Base-by-base conservation (phyloP, 2,888 invertebrate genomes). In the Epinotia brunnichana region DNA sequence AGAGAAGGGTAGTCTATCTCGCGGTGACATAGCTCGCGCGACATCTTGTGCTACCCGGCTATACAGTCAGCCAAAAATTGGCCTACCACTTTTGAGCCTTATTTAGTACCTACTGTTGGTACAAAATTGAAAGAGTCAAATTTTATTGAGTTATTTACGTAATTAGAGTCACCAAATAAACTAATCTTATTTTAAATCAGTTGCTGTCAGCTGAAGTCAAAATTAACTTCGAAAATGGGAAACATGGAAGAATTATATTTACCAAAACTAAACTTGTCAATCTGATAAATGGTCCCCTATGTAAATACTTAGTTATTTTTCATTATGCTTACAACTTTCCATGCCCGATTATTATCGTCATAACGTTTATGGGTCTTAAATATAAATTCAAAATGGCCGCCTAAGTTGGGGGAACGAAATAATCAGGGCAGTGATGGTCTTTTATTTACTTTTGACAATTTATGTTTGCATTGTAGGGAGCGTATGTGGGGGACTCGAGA, bases 361-460 rank as follows among this genome's bases (percentile, higher is more conserved):
- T 83, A 82, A 84, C 82, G 83, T 81, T 81, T 78, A 78, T 76
- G 74, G 74, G 70, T 74, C 70, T 78, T 64, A 81, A 81, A 81
- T 82, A 83, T 74, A 83, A 81, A 82, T 80, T 76, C 87, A 92
- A 92, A 87, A 93, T 93, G 92, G 92, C 92, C 85, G 80, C 83
- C 70, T 81, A 84, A 76, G 81, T 83, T 81, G 84, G 85, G 90
- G 91, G 87, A 85, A 79, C 80, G 81, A 87, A 91, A 91, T 91
- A 92, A 92, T 90, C 90, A 91, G 92, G 88, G 88, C 89, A 90
- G 88, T 91, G 88, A 92, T 90, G 89, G 89, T 80, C 89, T 87
- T 90, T 88, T 93, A 93, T 93, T 93, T 93, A 93, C 92, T 92
- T 92, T 92, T 88, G 83, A 83, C 87, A 83, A 90, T 90, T 92